phyloP scores from a whole-genome alignment of 2,888 invertebrate genomes.

The Agrochola macilenta region DNA sequence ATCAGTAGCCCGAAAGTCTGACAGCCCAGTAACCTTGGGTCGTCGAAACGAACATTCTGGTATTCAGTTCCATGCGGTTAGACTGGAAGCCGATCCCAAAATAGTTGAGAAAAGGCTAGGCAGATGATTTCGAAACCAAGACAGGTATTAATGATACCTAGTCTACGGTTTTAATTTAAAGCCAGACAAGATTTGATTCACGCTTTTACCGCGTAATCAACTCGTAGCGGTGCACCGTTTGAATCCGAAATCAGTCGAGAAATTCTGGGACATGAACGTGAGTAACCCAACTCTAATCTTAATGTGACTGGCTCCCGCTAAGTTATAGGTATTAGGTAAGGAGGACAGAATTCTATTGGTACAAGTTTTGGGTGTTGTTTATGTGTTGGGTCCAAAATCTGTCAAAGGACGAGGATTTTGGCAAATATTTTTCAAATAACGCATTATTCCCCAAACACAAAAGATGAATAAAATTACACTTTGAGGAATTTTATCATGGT shows the following conservation, averaged over 20 bases:
- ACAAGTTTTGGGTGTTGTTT: background rate
- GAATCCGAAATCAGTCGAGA: slow-evolving; percentile 40
- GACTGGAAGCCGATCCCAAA: background rate
- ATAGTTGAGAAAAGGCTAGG: background rate
- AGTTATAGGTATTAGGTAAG: slow-evolving; percentile 1
- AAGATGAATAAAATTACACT: background rate
- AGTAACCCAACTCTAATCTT: slow-evolving; percentile 29
- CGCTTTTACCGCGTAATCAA: slow-evolving; percentile 33
- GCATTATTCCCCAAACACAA: background rate
- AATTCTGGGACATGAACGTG: slow-evolving; percentile 23
- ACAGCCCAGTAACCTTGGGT: background rate
- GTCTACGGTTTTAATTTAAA: slow-evolving; percentile 29
- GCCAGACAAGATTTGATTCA: slow-evolving; percentile 38
- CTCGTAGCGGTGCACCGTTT: slow-evolving; percentile 20
- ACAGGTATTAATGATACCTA: slow-evolving; percentile 25
- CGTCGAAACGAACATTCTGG: no score
- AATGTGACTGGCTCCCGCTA: slow-evolving; percentile 22
- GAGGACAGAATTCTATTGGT: background rate
- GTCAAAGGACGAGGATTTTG: background rate
- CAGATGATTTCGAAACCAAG: background rate
- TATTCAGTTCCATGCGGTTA: background rate
- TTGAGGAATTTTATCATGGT: background rate
- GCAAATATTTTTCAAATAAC: background rate
- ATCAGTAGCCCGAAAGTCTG: background rate
- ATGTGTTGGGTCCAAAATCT: background rate